Percentiles rank a stretch among this genome's conserved stretches.
phyloP scores from a whole-genome alignment of 1,140 invertebrate genomes.

The Drosophila suzukii region DNA sequence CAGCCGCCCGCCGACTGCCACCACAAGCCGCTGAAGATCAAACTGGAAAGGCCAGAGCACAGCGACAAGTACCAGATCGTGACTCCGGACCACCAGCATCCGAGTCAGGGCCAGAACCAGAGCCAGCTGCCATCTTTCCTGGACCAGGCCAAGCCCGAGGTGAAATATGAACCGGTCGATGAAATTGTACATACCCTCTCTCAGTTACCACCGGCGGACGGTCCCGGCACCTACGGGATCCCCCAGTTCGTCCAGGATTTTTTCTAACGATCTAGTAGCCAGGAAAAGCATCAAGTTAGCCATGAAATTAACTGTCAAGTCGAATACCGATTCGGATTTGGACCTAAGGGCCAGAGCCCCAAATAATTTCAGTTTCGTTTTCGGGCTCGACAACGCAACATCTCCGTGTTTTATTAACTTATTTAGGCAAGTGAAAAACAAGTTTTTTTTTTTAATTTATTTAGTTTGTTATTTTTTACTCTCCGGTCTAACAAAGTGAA shows the following conservation, averaged over 20 bases:
- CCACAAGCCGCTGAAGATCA: conserved; percentile 70
- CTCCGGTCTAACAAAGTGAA: too few species aligned
- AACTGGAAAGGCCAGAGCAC: conserved; percentile 76
- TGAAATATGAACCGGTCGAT: conserved; percentile 70
- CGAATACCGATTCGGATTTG: background rate
- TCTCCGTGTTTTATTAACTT: background rate
- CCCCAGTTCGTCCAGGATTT: conserved; percentile 85
- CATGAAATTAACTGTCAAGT: background rate
- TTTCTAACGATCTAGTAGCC: background rate
- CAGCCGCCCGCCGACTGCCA: conserved; percentile 25
- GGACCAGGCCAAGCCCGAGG: conserved; percentile 61
- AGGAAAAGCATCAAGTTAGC: background rate
- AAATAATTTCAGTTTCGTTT: background rate
- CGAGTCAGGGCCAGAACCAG: conserved; percentile 36
- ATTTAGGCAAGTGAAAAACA: background rate
- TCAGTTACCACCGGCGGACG: conserved; percentile 65
- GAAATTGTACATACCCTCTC: conserved; percentile 72
- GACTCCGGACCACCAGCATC: conserved; percentile 26
- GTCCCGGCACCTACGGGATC: conserved; percentile 63
- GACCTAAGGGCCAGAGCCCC: background rate
- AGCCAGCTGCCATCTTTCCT: conserved; percentile 51
- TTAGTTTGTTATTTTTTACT: too few species aligned
- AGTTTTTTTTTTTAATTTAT: background rate
- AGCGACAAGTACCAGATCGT: conserved; percentile 76
- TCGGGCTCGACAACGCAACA: background rate